Evolutionary conservation across 2,888 invertebrate genomes (phyloP), one percentile per base, ranked within the genome.

Genomic region (Dynastes maya): DNA sequence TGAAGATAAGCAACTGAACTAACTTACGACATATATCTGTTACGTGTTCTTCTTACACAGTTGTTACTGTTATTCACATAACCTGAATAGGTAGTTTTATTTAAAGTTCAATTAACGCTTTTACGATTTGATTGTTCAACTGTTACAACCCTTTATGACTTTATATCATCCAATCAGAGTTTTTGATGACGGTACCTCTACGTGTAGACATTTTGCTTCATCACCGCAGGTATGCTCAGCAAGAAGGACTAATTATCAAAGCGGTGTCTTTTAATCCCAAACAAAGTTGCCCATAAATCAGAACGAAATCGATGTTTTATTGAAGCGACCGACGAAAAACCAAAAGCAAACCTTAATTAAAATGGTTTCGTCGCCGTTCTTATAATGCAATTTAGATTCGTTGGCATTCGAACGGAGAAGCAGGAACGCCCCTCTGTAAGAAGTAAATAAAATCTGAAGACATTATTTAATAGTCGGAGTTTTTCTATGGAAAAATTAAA

Each of bases 261-360:
- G 72, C 72, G 72, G 72, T 61, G 16, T 72, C 72, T 22, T 72
- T 72, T 72, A 40, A 72, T 72, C 72, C 40, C n/a, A 16, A 11
- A 16, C 37, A 58, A 40, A 29, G 72, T 11, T 40, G 58, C 22
- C 40, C 40, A 61, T 72, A 72, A 72, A 72, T 72, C 72, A 58
- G 72, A 58, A 58, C 45, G 58, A 40, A 72, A 58, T 72, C 72
- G 58, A 72, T 72, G 72, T 72, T 58, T 55, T 58, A 58, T 58
- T 72, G 72, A 40, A 16, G 13, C 45, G 72, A 37, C 58, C n/a
- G 13, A 6, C 58, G 72, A 72, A 58, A 61, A 72, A 72, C 37
- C 9, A 16, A 72, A 40, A 1, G 40, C 16, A 72, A 72, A 72
- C 40, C 29, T 40, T 72, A 55, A 72, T 72, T 72, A 72, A 72